Base-by-base conservation (phyloP, 2,113 vertebrate species). In the Barbus barbus region DNA sequence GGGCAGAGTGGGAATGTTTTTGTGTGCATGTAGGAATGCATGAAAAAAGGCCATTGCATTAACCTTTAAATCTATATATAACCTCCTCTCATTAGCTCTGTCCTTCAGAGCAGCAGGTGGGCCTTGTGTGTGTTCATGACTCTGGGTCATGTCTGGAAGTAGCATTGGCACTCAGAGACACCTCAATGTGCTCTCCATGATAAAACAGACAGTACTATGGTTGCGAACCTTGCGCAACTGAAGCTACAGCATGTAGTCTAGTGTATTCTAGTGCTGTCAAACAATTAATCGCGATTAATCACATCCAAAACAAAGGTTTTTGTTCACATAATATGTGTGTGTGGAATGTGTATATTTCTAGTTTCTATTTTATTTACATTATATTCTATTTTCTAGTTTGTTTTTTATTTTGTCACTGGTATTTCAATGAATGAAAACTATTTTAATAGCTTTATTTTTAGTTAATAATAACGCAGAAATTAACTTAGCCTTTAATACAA, bases 51-150 rank as follows among this genome's bases (percentile, higher is more conserved):
- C 36, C 58, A 75, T 26, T 31, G 33, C 31, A 16, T 31, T 65
- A 65, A 31, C 78, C 24, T 65, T 80, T 48, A 38, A 44, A 44
- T 63, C 56, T 79, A 46, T 31, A 48, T 80, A 65, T 28, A 65
- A 67, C 60, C 36, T 80, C 48, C 31, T n/a, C 36, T 80, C 41
- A 65, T 80, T 63, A 80, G 41, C 36, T 18, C 9, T 48, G 38
- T 44, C 36, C 36, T 65, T 31, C 22, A 20, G 14, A 31, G 16
- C 38, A 24, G 53, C 76, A 61, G 76, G 7, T 61, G 56, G 33
- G 56, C n/a, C 26, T 78, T 78, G 74, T 33, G 3, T 61, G 33
- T 61, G 13, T 56, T 77, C 48, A 20, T 76, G 74, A 33, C 74
- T 76, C 26, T 38, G 31, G 76, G 33, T 78, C 33, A 60, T 58